Base-by-base conservation (phyloP, 2,797 vertebrate genomes). In the Halcyon smyrnensis region DNA sequence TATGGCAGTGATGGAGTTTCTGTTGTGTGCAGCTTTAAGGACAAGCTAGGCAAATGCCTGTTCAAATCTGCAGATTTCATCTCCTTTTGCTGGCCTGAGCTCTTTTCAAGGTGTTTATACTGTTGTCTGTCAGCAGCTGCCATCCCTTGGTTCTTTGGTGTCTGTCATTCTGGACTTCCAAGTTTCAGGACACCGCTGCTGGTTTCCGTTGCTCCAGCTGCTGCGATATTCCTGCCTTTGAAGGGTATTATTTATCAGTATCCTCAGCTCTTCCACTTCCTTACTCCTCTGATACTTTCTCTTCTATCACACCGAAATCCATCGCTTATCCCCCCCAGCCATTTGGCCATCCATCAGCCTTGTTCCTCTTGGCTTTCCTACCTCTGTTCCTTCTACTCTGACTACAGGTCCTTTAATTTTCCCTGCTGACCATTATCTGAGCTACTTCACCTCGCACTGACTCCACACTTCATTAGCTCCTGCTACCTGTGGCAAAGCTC, bases 391-490 rank as follows among this genome's bases (percentile, higher is more conserved):
- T 65, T 87, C 92, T 63, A 2, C 27, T 79, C 70, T 67, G 39
- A 34, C 63, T 79, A 12, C 32, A 74, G 43, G 36, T 28, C 71
- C 68, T 84, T 87, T 64, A 12, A 8, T 90, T 93, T 90, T 95
- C 81, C 68, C 77, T 53, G 16, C 60, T 80, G 81, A 63, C 63
- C 60, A 48, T 74, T 84, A 60, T 79, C 84, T 87, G 86, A 93
- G 48, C 43, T 87, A 68, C 81, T 93, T 96, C 80, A 85, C 90
- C 92, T 89, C 79, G 39, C 63, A 57, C 56, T 93, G 93, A 96
- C 95, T 96, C 75, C 78, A 77, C 93, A 95, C 93, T 87, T 97
- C 94, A 90, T 96, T 90, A 90, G 63, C 60, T 90, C 75, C 78
- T 74, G 51, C 70, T 92, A 12, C 94, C 81, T 32, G 2, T 59